Evolutionary conservation across 2,888 invertebrate genomes (phyloP).

Genomic region (Meloe dianella): DNA sequence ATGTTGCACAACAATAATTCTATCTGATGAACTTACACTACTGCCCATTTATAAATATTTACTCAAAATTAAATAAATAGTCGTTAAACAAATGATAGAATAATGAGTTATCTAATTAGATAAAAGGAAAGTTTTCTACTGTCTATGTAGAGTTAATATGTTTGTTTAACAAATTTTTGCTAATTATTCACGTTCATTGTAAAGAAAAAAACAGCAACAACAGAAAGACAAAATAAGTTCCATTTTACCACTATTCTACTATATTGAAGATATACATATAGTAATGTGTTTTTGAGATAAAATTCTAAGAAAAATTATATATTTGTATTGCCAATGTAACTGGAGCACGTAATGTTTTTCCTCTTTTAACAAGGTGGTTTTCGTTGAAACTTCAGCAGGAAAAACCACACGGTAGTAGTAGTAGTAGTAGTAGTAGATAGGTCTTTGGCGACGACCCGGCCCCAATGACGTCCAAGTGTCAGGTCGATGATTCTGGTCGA

Average conservation of each 20-base stretch:
- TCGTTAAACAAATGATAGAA: too few species aligned
- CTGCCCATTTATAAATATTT: too few species aligned
- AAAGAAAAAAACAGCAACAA: too few species aligned
- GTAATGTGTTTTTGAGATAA: slow-evolving; percentile 10
- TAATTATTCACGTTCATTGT: too few species aligned
- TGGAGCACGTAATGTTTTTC: slow-evolving; percentile 18
- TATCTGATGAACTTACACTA: background rate
- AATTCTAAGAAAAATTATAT: slow-evolving; percentile 22
- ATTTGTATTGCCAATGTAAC: slow-evolving; percentile 18
- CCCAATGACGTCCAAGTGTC: slow-evolving; percentile 31
- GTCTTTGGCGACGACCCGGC: slow-evolving; percentile 11
- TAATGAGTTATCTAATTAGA: too few species aligned
- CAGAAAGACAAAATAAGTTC: too few species aligned
- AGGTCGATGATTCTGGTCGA: slow-evolving; percentile 34
- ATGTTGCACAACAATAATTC: background rate
- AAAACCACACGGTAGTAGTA: background rate
- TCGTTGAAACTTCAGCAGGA: slow-evolving; percentile 12
- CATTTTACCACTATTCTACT: too few species aligned
- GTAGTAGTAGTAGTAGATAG: too few species aligned
- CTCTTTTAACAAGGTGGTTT: background rate
- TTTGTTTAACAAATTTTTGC: too few species aligned
- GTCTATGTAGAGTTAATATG: too few species aligned
- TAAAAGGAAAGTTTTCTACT: too few species aligned
- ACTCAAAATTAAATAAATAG: background rate
- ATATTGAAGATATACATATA: too few species aligned